Evolutionary conservation across 2,113 vertebrate genomes (phyloP).

Genomic region (Chlorodrepanis virens): DNA sequence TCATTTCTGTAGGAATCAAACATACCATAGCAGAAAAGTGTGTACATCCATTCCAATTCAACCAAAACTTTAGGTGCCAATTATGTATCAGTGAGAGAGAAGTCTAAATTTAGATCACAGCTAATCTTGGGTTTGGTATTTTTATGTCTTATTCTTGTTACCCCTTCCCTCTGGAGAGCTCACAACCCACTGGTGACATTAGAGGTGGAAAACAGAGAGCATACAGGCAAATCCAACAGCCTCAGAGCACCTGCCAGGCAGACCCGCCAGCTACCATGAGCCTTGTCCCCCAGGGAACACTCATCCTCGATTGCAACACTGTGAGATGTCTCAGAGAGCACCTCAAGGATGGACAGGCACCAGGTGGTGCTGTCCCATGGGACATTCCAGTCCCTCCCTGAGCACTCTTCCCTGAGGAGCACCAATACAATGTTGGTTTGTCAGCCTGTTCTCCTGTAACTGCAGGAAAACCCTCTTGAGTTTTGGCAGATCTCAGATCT

Average conservation of each 20-base stretch:
- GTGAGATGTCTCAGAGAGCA: not conserved
- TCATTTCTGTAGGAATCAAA: not conserved
- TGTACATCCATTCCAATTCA: not conserved
- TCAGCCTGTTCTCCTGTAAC: not conserved
- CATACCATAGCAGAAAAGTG: not conserved
- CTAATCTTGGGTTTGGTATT: not conserved
- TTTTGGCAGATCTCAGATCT: not conserved
- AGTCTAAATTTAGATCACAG: not conserved
- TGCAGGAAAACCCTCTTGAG: not conserved
- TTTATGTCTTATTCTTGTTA: not conserved
- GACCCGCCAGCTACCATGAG: not conserved
- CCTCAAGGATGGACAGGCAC: not conserved
- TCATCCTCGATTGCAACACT: not conserved
- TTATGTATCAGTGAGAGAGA: not conserved
- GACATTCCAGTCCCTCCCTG: not conserved
- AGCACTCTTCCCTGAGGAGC: not conserved
- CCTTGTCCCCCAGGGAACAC: not conserved
- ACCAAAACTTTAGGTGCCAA: not conserved
- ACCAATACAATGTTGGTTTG: not conserved
- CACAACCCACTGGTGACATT: not conserved
- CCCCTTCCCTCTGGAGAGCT: not conserved
- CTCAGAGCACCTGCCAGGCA: not conserved
- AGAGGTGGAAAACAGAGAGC: not conserved
- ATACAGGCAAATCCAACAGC: not conserved
- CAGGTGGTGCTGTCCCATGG: slow-evolving; percentile 10